Evolutionary conservation across 2,888 invertebrate species (phyloP).

Genomic region (Diaprepes abbreviatus): DNA sequence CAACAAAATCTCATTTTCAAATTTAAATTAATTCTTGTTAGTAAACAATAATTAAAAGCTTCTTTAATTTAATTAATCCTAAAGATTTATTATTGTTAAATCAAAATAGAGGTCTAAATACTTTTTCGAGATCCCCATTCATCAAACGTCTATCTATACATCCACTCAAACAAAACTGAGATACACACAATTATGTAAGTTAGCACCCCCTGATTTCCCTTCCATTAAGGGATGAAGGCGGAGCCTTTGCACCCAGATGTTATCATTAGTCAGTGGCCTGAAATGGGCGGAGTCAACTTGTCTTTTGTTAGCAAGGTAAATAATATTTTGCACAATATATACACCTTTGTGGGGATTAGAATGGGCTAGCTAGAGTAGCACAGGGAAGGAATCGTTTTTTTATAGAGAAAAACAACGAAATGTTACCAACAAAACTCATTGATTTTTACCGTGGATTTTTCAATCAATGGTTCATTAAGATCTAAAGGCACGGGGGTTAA

Average conservation of each 20-base stretch:
- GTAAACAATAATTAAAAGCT: not conserved
- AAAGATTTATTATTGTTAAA: conserved; percentile 4
- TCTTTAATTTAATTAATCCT: not conserved
- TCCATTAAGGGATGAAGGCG: conserved; percentile 57
- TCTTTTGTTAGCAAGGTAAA: conserved; percentile 76
- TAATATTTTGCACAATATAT: conserved; percentile 82
- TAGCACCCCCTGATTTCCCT: conserved; percentile 51
- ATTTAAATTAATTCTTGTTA: too few relatives aligned
- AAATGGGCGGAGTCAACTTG: conserved; percentile 65
- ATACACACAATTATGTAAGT: conserved; percentile 38
- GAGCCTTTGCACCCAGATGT: conserved; percentile 60
- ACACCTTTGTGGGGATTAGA: conserved; percentile 68
- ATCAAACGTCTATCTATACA: conserved; percentile 22
- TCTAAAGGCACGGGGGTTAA: too few relatives aligned
- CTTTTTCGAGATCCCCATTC: not conserved
- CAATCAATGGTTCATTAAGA: too few relatives aligned
- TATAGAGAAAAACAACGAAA: too few relatives aligned
- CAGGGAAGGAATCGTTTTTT: conserved; percentile 22
- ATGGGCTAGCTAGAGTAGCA: conserved; percentile 24
- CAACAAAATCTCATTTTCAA: too few relatives aligned
- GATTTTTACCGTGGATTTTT: too few relatives aligned
- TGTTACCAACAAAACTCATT: too few relatives aligned
- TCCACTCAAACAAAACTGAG: conserved; percentile 39
- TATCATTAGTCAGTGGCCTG: conserved; percentile 68
- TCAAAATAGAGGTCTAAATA: not conserved